Evolutionary conservation across 2,888 invertebrate species (phyloP), one percentile per base, ranked within the genome.

Genomic region (Polymixis lichenea): DNA sequence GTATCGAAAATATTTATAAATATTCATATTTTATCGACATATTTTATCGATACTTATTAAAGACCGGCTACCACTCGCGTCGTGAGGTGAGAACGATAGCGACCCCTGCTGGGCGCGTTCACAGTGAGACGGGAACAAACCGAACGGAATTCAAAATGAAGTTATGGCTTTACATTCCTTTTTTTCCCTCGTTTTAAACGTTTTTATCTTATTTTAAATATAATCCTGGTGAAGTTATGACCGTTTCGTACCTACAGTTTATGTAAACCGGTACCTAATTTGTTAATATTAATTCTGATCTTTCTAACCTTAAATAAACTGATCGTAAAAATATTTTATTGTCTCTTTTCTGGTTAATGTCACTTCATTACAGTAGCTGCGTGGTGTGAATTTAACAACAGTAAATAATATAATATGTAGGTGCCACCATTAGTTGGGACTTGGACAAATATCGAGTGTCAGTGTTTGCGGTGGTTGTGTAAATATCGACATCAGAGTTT

Each of bases 21-120:
- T 95, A 95, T 95, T 95, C 95, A 96, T 96, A 95, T 94, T 93
- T 94, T 94, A 94, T 95, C 95, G 94, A 94, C 94, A 94, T 95
- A 95, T 95, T 96, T 96, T 96, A 96, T 96, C 96, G 95, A 96
- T 95, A 95, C 95, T 95, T 96, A 96, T 96, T 96, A 96, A 96
- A 95, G 95, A 93, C 92, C 94, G 94, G 96, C 96, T 96, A 96
- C 96, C 94, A 96, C 95, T 95, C 96, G 95, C 95, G 91, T 96
- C 96, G 94, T 92, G 95, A 96, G 96, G 96, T 96, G 96, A 96
- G 96, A 96, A 96, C 96, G 96, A 96, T 95, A 94, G 95, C 90
- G 94, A 94, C 95, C 95, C 96, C 96, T 93, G 96, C 96, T 95
- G 96, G 72, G 96, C 86, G 90, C 93, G 94, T 92, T 93, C 94